Conservation (phyloP, 2,888 invertebrate genomes). For the Euclidia mi region DNA sequence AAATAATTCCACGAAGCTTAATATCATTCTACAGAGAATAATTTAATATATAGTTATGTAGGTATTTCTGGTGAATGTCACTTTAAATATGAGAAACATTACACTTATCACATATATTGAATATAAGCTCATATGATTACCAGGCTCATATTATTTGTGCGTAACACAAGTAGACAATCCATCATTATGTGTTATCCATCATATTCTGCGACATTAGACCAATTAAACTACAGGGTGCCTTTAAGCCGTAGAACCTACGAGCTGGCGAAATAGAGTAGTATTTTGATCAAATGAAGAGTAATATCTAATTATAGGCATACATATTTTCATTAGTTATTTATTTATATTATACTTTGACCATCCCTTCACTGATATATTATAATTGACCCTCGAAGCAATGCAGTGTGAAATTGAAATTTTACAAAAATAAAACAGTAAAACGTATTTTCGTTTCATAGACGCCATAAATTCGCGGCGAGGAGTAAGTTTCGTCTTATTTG, state of each 20-base stretch:
- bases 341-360: slow-evolving; percentile 52
- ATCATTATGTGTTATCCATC: slow-evolving; percentile 10
- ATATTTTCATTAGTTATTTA: too few species aligned
- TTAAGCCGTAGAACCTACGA: neutral
- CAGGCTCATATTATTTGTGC: neutral
- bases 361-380: too few species aligned
- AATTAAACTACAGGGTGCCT: slow-evolving; percentile 4
- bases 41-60: too few species aligned
- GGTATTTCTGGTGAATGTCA: too few species aligned
- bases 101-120: too few species aligned
- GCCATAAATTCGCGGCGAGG: slow-evolving; percentile 72
- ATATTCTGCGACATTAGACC: slow-evolving; percentile 6
- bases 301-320: too few species aligned
- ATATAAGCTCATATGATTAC: neutral
- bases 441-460: slow-evolving; percentile 72
- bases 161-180: neutral
- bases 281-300: too few species aligned
- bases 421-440: slow-evolving; percentile 69
- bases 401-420: slow-evolving; percentile 82
- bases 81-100: too few species aligned
- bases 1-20: too few species aligned
- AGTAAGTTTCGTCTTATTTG: slow-evolving; percentile 86
- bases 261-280: neutral
- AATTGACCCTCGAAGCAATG: slow-evolving; percentile 61
- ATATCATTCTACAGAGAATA: too few species aligned